These are phyloP conservation scores for Crocallis elinguaria DNA, from an alignment of 2,888 invertebrate genomes.

Conservation along the genomic window DNA sequence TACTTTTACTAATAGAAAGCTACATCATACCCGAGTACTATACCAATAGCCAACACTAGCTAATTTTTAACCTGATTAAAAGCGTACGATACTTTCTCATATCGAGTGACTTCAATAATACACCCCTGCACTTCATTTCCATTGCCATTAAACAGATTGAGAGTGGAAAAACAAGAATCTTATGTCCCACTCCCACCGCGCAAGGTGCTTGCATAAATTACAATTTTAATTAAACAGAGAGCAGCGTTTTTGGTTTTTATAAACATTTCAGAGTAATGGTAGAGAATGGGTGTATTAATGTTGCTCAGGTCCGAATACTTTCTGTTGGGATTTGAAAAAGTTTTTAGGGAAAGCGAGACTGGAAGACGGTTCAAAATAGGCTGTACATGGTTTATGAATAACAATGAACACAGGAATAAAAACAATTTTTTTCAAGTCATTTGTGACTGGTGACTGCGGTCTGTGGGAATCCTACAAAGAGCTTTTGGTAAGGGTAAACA, in stretches of 20 bases:
- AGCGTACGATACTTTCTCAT: too few relatives aligned
- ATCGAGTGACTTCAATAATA: conserved; percentile 24
- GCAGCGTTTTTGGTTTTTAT: conserved; percentile 21
- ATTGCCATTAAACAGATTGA: conserved; percentile 76
- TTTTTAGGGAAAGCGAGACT: background rate
- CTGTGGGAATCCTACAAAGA: too few relatives aligned
- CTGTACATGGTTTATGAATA: too few relatives aligned
- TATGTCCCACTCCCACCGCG: conserved; percentile 44
- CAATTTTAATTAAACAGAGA: conserved; percentile 43
- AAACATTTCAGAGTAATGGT: conserved; percentile 18
- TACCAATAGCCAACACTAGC: too few relatives aligned
- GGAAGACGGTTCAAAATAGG: background rate
- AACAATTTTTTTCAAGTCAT: too few relatives aligned
- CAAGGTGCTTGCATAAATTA: conserved; percentile 39
- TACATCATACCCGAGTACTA: too few relatives aligned
- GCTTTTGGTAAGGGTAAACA: too few relatives aligned
- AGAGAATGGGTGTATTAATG: conserved; percentile 1
- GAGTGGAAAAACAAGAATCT: conserved; percentile 67
- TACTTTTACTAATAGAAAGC: too few relatives aligned
- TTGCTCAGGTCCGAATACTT: conserved; percentile 2
- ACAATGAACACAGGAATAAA: too few relatives aligned
- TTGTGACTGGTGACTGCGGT: too few relatives aligned
- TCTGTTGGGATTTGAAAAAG: background rate
- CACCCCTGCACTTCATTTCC: conserved; percentile 63
- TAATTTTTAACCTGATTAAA: too few relatives aligned